A percentile compares a stretch with the other conserved stretches of the same genome.
These are phyloP conservation scores for Laupala kohalensis DNA, from an alignment of 1,140 invertebrate genomes.

Conservation along the genomic window DNA sequence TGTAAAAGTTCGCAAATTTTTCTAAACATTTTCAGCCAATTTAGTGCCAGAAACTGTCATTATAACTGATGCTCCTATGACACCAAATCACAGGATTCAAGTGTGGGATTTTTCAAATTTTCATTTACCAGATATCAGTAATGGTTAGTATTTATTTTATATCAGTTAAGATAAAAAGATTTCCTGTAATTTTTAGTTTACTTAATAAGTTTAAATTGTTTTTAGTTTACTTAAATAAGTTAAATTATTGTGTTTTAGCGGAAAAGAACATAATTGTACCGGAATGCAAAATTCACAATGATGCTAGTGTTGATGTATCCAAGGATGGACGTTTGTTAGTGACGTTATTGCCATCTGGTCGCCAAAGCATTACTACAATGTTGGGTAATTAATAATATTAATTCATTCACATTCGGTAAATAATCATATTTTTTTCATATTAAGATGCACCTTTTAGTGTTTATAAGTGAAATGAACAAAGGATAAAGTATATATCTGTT, in stretches of 20 bases:
- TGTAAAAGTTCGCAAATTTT: not conserved
- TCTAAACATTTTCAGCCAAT: not conserved
- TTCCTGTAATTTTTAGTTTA: not conserved
- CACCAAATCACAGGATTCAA: conserved; percentile 61
- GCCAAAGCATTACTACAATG: conserved; percentile 42
- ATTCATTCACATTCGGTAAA: no score
- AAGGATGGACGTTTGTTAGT: conserved; percentile 64
- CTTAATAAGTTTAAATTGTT: not conserved
- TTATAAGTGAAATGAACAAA: no score
- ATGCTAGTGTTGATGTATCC: conserved; percentile 74
- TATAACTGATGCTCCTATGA: conserved; percentile 16
- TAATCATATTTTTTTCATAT: no score
- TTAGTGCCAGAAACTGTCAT: conserved; percentile 6
- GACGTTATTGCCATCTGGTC: conserved; percentile 51
- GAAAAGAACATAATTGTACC: conserved; percentile 63
- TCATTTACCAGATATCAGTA: conserved; percentile 56
- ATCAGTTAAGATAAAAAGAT: not conserved
- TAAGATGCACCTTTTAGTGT: no score
- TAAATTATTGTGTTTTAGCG: conserved; percentile 32
- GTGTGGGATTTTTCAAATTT: conserved; percentile 65
- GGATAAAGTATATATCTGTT: no score
- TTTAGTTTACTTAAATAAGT: not conserved
- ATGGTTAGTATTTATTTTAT: conserved; percentile 38
- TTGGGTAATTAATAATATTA: no score
- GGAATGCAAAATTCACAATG: conserved; percentile 75